Conservation (phyloP, 2,797 vertebrate species). For the Bradypus variegatus region DNA sequence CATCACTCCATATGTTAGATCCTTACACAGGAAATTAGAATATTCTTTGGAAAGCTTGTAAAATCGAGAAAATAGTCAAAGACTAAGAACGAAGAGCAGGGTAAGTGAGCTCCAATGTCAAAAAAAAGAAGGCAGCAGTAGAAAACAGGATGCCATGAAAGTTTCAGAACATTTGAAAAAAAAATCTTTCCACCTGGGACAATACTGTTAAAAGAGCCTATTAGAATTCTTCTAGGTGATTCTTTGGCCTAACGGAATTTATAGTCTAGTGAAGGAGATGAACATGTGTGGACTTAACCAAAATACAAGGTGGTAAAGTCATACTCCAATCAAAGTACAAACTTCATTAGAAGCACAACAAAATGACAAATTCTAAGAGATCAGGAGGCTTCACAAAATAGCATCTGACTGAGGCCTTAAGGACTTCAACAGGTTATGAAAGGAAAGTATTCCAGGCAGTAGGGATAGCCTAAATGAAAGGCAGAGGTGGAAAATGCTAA, state of each 20-base stretch:
- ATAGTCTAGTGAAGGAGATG: background rate
- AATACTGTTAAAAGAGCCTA: background rate
- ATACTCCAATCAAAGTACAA: background rate
- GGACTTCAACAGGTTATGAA: background rate
- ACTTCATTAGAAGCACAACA: background rate
- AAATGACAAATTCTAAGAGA: background rate
- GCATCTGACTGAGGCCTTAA: background rate
- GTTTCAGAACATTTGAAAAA: background rate
- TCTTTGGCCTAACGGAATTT: background rate
- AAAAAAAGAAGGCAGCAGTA: background rate
- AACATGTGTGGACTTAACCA: background rate
- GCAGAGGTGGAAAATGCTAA: background rate
- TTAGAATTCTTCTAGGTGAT: background rate
- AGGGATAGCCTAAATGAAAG: background rate
- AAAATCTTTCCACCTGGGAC: background rate
- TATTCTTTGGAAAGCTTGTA: constrained; percentile 5
- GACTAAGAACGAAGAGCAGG: background rate
- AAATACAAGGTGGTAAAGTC: background rate
- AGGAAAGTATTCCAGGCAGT: background rate
- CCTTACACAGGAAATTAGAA: background rate
- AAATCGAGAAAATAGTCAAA: background rate
- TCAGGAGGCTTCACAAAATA: background rate
- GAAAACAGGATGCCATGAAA: background rate
- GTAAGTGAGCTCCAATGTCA: background rate
- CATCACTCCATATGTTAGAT: background rate